These are phyloP conservation scores for Conchocele bisecta DNA, from an alignment of 2,888 invertebrate genomes.

Conservation along the genomic window DNA sequence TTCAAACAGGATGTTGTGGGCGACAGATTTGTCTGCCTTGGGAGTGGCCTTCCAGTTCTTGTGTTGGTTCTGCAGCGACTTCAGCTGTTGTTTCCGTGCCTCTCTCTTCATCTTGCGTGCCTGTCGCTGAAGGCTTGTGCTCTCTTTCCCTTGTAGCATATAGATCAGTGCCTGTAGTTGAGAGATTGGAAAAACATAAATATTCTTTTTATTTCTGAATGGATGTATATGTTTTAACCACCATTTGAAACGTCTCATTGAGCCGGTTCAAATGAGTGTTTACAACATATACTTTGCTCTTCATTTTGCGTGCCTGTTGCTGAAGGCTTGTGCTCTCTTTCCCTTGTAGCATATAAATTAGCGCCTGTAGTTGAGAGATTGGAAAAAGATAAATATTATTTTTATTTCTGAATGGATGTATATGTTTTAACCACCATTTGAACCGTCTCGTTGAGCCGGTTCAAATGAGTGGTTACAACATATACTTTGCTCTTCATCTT, in stretches of 20 bases:
- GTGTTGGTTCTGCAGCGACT: constrained; percentile 70
- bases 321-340: constrained; percentile 58
- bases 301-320: constrained; percentile 56
- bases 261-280: too few species aligned
- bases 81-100: constrained; percentile 63
- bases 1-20: constrained; percentile 67
- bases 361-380: constrained; percentile 53
- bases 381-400: neutral
- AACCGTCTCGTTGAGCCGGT: too few species aligned
- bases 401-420: too few species aligned
- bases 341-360: constrained; percentile 71
- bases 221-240: too few species aligned
- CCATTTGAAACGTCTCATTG: too few species aligned
- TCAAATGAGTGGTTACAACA: too few species aligned
- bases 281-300: constrained; percentile 63
- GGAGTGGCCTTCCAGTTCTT: constrained; percentile 70
- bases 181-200: neutral
- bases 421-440: too few species aligned
- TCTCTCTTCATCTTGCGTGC: constrained; percentile 60
- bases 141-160: constrained; percentile 70
- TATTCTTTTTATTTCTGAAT: too few species aligned
- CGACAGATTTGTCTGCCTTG: constrained; percentile 57
- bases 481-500: constrained; percentile 63
- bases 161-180: constrained; percentile 65
- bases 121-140: constrained; percentile 45